phyloP scores from a whole-genome alignment of 2,888 invertebrate genomes.

The Hypomecis punctinalis region DNA sequence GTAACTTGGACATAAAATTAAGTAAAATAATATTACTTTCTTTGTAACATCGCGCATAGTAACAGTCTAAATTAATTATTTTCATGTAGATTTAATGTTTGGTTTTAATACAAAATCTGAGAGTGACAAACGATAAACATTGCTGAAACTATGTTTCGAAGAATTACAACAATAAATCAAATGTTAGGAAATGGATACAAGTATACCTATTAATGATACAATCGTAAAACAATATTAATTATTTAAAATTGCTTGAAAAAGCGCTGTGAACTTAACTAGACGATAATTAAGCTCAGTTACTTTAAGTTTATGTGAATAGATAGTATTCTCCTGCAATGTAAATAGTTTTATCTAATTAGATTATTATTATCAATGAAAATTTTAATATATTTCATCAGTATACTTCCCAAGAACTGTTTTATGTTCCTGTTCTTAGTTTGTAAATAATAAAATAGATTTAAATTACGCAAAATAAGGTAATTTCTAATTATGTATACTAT shows the following conservation, averaged over 20 bases:
- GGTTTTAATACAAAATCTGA: no score
- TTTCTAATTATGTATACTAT: slow-evolving; percentile 58
- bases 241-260: slow-evolving; percentile 69
- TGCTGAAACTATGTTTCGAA: slow-evolving; percentile 11
- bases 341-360: slow-evolving; percentile 70
- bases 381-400: slow-evolving; percentile 79
- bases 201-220: slow-evolving; percentile 46
- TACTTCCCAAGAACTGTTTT: slow-evolving; percentile 81
- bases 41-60: no score
- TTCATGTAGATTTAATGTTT: no score
- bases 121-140: slow-evolving; percentile 39
- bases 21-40: no score
- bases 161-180: slow-evolving; percentile 40
- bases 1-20: no score
- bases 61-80: no score
- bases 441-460: slow-evolving; percentile 69
- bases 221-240: slow-evolving; percentile 19
- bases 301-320: slow-evolving; percentile 68
- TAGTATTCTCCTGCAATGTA: slow-evolving; percentile 71
- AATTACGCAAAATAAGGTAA: slow-evolving; percentile 57
- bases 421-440: slow-evolving; percentile 83
- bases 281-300: slow-evolving; percentile 74
- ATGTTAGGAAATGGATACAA: slow-evolving; percentile 58
- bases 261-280: slow-evolving; percentile 68
- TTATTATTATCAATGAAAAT: slow-evolving; percentile 68